phyloP scores from a whole-genome alignment of 2,113 vertebrate species.

The Chionodraco myersi region DNA sequence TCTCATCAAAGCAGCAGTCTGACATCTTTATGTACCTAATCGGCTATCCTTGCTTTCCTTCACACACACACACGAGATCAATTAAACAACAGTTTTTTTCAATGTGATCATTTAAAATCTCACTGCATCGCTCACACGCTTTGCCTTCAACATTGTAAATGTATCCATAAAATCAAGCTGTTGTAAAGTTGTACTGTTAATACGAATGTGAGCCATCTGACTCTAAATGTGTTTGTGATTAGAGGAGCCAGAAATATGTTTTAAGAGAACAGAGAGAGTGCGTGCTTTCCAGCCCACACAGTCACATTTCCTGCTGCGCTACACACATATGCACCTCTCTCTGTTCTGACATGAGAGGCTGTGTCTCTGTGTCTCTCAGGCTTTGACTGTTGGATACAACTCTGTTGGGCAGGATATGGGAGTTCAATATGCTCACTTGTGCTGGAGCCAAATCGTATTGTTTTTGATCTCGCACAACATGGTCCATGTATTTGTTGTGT shows the following conservation, averaged over 20 bases:
- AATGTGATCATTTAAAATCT: constrained; percentile 14
- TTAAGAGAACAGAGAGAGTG: constrained; percentile 53
- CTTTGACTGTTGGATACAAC: constrained; percentile 58
- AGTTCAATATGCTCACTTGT: constrained; percentile 49
- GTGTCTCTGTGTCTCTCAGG: constrained; percentile 40
- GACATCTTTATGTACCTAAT: constrained; percentile 45
- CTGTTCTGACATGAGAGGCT: constrained; percentile 57
- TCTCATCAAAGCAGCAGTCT: constrained; percentile 49
- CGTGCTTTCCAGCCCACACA: constrained; percentile 59
- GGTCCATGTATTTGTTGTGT: constrained; percentile 1
- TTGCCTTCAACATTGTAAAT: constrained; percentile 12
- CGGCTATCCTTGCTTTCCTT: constrained; percentile 34
- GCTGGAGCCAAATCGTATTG: constrained; percentile 33
- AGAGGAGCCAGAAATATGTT: constrained; percentile 61
- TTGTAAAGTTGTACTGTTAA: constrained; percentile 8
- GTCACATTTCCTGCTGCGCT: constrained; percentile 53
- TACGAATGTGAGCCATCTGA: constrained; percentile 36
- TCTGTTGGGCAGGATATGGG: constrained; percentile 33
- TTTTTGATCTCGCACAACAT: constrained; percentile 35
- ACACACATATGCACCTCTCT: constrained; percentile 48
- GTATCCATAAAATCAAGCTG: constrained; percentile 11
- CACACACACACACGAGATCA: constrained; percentile 5
- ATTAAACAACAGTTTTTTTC: constrained; percentile 17
- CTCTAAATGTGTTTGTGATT: constrained; percentile 64
- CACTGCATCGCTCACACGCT: no score